Evolutionary conservation across 2,797 vertebrate genomes (phyloP), one percentile per base, ranked within the genome.

Genomic region (Sebastes minor): DNA sequence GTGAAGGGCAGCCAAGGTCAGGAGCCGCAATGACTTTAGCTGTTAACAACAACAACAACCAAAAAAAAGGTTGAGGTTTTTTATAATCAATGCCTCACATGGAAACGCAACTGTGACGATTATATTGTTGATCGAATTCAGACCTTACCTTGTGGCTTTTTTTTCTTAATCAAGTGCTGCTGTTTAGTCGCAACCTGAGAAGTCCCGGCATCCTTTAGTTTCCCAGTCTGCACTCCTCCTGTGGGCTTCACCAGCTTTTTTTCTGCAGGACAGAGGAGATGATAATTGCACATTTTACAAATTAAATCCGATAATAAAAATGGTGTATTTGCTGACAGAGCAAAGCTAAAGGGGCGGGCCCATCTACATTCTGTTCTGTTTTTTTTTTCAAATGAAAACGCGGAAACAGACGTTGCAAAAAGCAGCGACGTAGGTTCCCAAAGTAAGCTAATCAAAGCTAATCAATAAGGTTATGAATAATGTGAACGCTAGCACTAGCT

Each of bases 111-210:
- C 20, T 25, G 13, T 9, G 22, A 22, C 4, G 8, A 23, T 61
- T 10, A 56, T 5, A 22, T 6, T 16, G 7, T 70, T 16, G 14
- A 35, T 61, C 2, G 12, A n/a, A 71, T 66, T 49, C 28, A 38
- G 13, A 60, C 90, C 95, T 91, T 96, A 97, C 96, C 67, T 42
- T 92, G 91, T 56, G 81, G 20, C 42, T 90, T 94, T 30, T 91
- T 90, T 82, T 96, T 96, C 84, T 95, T 96, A 78, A 84, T 88
- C 4, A 67, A 80, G 16, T 88, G 93, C 80, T 93, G 85, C 65
- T 95, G 95, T 75, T 92, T 93, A 20, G 65, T 86, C 74, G 91
- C 84, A 78, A 92, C 88, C 38, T 89, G 90, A 66, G 76, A 72
- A 76, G 92, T 96, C 71, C 92, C 90, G 11, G 93, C 81, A 18